Conservation (phyloP, 2,797 vertebrate genomes). For the Sebastes aleutianus region DNA sequence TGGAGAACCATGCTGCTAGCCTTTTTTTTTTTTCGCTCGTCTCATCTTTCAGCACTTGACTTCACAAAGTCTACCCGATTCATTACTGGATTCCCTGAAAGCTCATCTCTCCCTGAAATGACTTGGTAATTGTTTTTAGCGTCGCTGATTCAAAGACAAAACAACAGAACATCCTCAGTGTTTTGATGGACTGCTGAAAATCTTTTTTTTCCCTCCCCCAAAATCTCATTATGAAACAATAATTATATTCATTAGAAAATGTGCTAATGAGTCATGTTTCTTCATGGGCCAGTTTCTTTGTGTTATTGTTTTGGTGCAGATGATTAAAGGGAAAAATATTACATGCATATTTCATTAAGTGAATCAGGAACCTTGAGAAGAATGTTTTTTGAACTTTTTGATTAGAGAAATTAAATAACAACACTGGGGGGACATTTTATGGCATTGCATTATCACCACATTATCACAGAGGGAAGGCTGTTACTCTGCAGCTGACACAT, state of each 20-base stretch:
- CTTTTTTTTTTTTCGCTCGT: conserved; percentile 10
- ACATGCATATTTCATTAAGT: conserved; percentile 75
- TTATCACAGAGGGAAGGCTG: conserved; percentile 25
- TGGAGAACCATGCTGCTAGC: neutral
- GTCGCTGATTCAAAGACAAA: conserved; percentile 61
- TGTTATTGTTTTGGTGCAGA: conserved; percentile 73
- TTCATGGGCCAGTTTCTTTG: conserved; percentile 61
- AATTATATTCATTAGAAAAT: conserved; percentile 81
- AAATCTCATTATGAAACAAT: conserved; percentile 75
- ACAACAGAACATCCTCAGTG: conserved; percentile 50
- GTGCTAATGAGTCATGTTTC: conserved; percentile 71
- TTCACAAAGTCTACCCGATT: conserved; percentile 54
- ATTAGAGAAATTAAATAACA: conserved; percentile 56
- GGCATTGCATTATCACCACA: conserved; percentile 34
- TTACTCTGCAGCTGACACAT: conserved; percentile 29
- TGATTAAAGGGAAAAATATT: conserved; percentile 71
- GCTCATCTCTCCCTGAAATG: conserved; percentile 60
- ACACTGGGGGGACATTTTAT: conserved; percentile 21
- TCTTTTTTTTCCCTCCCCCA: neutral
- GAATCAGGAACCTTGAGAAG: conserved; percentile 54
- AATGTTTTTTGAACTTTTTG: conserved; percentile 55
- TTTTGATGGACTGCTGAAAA: conserved; percentile 61
- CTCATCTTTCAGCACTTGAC: conserved; percentile 49
- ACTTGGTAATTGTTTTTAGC: conserved; percentile 71
- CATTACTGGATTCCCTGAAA: conserved; percentile 54